phyloP scores from a whole-genome alignment of 2,888 invertebrate species.

The Alloscopus bannaensis region DNA sequence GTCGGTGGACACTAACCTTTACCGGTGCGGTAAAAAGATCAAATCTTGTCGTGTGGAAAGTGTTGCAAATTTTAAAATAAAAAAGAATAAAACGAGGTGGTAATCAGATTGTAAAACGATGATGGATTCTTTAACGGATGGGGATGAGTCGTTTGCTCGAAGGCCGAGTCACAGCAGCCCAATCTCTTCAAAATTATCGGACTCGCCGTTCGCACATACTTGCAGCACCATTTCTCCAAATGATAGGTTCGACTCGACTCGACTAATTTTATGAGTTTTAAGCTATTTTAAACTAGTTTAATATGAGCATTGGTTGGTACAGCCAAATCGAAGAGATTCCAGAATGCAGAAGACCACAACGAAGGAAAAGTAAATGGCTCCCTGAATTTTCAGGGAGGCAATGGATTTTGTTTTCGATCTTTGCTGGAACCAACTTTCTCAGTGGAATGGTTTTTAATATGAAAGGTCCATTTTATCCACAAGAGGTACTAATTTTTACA shows the following conservation, averaged over 20 bases:
- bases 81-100: no score
- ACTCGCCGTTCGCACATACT: slow-evolving; percentile 38
- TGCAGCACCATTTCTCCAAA: slow-evolving; percentile 54
- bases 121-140: not conserved
- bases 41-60: no score
- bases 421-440: slow-evolving; percentile 54
- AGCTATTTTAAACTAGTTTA: no score
- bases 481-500: slow-evolving; percentile 59
- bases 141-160: not conserved
- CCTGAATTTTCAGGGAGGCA: slow-evolving; percentile 44
- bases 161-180: slow-evolving; percentile 54
- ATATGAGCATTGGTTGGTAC: not conserved
- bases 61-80: no score
- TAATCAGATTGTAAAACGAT: not conserved
- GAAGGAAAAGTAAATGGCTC: slow-evolving; percentile 23
- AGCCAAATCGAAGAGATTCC: not conserved
- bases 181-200: slow-evolving; percentile 39
- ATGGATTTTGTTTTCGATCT: slow-evolving; percentile 58
- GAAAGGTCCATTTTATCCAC: slow-evolving; percentile 66
- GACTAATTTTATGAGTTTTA: no score
- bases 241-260: no score
- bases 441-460: slow-evolving; percentile 63
- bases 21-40: no score
- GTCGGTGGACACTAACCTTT: no score
- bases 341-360: not conserved